Evolutionary conservation across 2,797 vertebrate genomes (phyloP).

Genomic region (Muscicapa comitata): DNA sequence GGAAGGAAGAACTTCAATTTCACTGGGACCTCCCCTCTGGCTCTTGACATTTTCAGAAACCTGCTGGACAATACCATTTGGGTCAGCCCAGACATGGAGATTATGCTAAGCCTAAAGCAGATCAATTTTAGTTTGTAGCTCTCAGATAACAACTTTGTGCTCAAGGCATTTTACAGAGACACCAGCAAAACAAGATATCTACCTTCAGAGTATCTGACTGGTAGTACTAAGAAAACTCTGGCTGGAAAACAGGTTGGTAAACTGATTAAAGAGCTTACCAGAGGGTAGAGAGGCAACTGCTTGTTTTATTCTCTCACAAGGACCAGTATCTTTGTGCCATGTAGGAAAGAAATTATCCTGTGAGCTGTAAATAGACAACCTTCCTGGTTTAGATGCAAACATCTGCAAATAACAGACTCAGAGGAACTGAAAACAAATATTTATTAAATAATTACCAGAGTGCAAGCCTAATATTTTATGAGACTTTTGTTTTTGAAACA

Average conservation of each 20-base stretch:
- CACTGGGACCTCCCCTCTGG: constrained; percentile 32
- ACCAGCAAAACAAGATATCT: background rate
- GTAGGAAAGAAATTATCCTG: background rate
- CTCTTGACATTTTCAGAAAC: constrained; percentile 58
- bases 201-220: background rate
- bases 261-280: background rate
- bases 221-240: background rate
- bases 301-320: background rate
- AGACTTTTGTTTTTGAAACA: background rate
- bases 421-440: background rate
- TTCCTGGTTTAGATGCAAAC: background rate
- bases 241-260: background rate
- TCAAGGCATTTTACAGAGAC: constrained; percentile 2
- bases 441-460: constrained; percentile 10
- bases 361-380: background rate
- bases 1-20: constrained; percentile 28
- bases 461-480: background rate
- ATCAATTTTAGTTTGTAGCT: constrained; percentile 34
- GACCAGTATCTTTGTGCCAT: background rate
- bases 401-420: background rate
- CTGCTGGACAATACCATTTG: background rate
- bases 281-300: background rate
- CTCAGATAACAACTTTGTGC: constrained; percentile 18
- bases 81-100: constrained; percentile 24
- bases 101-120: constrained; percentile 23